Conservation (phyloP, 2,113 vertebrate genomes). For the Pyrgilauda ruficollis region DNA sequence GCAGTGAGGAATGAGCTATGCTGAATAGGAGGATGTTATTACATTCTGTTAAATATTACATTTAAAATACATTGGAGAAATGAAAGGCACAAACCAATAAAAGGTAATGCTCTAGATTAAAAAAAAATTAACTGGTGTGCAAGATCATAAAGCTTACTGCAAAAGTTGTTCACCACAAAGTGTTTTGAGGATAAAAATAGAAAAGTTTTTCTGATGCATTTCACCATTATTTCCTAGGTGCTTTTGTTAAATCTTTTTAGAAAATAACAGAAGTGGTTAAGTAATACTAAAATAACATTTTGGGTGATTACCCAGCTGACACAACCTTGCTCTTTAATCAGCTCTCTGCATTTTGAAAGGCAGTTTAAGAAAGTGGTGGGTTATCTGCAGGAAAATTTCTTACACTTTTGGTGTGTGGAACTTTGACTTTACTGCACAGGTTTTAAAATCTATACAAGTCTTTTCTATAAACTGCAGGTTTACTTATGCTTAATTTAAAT, state of each 20-base stretch:
- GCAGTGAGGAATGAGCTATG: neutral
- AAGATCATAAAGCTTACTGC: neutral
- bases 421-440: neutral
- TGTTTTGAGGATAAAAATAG: neutral
- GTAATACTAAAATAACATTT: neutral
- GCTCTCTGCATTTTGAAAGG: neutral
- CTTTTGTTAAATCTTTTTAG: neutral
- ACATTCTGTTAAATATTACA: neutral
- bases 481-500: conserved; percentile 28
- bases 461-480: neutral
- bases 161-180: neutral
- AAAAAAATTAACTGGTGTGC: neutral
- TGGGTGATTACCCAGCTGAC: neutral
- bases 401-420: neutral
- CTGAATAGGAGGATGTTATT: neutral
- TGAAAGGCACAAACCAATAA: neutral
- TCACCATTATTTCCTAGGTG: neutral
- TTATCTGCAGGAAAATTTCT: neutral
- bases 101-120: neutral
- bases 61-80: neutral
- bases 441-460: neutral
- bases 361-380: neutral
- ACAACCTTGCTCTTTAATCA: neutral
- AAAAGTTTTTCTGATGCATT: neutral
- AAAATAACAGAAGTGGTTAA: neutral